These are phyloP conservation scores for Coracopsis vasa DNA, from an alignment of 2,113 vertebrate species.

Conservation along the genomic window DNA sequence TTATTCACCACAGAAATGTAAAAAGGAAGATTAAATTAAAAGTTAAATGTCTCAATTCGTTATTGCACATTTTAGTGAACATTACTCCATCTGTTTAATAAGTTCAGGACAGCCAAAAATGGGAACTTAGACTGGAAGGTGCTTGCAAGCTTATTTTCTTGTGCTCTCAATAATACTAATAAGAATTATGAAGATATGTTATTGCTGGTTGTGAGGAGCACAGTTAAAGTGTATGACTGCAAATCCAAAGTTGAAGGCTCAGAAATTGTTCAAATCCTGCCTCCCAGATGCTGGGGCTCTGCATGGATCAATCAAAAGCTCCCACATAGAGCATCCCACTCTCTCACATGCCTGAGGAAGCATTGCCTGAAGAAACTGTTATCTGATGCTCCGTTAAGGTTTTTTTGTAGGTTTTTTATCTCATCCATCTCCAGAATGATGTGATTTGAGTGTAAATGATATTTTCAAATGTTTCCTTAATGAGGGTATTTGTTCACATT, in stretches of 20 bases:
- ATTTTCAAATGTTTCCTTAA: not conserved
- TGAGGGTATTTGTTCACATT: not conserved
- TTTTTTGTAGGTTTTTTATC: not conserved
- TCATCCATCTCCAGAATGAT: not conserved
- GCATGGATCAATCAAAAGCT: not conserved
- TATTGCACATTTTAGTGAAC: not conserved
- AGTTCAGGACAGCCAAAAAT: constrained; percentile 14
- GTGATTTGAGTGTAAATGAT: not conserved
- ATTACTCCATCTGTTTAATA: not conserved
- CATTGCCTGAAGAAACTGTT: not conserved
- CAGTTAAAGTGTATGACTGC: not conserved
- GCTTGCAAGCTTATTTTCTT: not conserved
- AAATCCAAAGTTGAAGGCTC: not conserved
- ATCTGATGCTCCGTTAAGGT: not conserved
- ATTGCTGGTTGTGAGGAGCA: not conserved
- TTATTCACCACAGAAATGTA: not conserved
- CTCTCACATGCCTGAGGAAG: not conserved
- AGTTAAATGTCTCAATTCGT: constrained; percentile 19
- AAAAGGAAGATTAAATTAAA: constrained; percentile 20
- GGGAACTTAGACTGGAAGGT: constrained; percentile 5
- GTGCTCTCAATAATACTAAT: not conserved
- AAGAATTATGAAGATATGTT: not conserved
- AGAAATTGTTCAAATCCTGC: not conserved
- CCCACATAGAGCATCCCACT: not conserved
- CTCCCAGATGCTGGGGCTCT: not conserved